Evolutionary conservation across 2,797 vertebrate species (phyloP).

Genomic region (Thripadectes ignobilis): DNA sequence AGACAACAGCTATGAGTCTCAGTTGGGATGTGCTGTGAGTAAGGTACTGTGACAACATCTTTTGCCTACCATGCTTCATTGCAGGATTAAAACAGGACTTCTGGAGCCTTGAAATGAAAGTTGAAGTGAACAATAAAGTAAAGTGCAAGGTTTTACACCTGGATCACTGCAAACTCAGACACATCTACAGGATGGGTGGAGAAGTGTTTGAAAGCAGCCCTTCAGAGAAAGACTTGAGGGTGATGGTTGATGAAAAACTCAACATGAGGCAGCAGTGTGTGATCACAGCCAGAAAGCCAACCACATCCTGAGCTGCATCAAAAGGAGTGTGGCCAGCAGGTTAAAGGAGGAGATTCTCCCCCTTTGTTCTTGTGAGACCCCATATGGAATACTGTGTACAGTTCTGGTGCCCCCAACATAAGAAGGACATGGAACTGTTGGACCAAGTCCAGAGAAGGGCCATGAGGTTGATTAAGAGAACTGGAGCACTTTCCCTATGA

Average conservation of each 20-base stretch:
- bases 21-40: rapidly evolving
- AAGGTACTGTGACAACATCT: neutral
- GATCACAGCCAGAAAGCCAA: neutral
- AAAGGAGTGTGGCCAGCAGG: neutral
- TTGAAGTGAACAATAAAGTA: neutral
- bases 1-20: no score
- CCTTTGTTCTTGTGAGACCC: neutral
- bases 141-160: neutral
- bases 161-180: rapidly evolving
- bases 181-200: neutral
- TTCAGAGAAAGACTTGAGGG: neutral
- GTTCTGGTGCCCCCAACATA: neutral
- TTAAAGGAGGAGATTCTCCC: neutral
- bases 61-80: neutral
- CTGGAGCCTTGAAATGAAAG: neutral
- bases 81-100: neutral
- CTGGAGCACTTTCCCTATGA: neutral
- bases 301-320: neutral
- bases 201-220: neutral
- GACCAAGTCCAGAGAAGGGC: neutral
- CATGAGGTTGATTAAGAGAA: neutral
- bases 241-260: neutral
- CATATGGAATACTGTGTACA: no score
- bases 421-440: neutral
- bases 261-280: rapidly evolving